Conservation (phyloP, 1,140 invertebrate genomes). For the Brachystomella parvula region DNA sequence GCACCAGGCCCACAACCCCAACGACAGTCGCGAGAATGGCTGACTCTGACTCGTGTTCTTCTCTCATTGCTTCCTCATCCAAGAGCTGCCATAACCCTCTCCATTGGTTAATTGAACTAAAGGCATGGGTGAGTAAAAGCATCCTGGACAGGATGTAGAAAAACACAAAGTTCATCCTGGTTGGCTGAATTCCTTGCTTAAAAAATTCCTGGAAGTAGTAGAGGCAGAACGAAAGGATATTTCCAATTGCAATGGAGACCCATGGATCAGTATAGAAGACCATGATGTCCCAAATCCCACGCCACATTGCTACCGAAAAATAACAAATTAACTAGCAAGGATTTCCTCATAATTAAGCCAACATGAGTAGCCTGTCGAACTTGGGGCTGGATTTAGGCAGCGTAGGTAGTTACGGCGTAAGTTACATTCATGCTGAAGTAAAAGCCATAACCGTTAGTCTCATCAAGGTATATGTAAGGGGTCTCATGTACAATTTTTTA, state of each 20-base stretch:
- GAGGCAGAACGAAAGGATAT: conserved; percentile 36
- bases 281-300: conserved; percentile 42
- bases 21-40: conserved; percentile 23
- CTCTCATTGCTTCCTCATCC: conserved; percentile 14
- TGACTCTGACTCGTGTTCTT: conserved; percentile 26
- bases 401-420: too few species aligned
- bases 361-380: too few species aligned
- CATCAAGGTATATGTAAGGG: too few species aligned
- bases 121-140: conserved; percentile 30
- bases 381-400: too few species aligned
- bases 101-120: conserved; percentile 36
- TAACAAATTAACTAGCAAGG: too few species aligned
- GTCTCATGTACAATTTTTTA: too few species aligned
- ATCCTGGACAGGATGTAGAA: conserved; percentile 31
- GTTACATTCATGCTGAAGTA: too few species aligned
- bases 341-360: too few species aligned
- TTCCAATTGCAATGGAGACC: conserved; percentile 37
- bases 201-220: conserved; percentile 33
- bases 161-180: conserved; percentile 23
- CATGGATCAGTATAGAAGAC: conserved; percentile 39
- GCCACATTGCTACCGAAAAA: conserved; percentile 37
- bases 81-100: conserved; percentile 32
- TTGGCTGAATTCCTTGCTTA: conserved; percentile 12
- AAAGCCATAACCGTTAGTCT: too few species aligned
- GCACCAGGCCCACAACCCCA: conserved; percentile 35